phyloP scores from a whole-genome alignment of 2,113 vertebrate species.

The Phasianus colchicus region DNA sequence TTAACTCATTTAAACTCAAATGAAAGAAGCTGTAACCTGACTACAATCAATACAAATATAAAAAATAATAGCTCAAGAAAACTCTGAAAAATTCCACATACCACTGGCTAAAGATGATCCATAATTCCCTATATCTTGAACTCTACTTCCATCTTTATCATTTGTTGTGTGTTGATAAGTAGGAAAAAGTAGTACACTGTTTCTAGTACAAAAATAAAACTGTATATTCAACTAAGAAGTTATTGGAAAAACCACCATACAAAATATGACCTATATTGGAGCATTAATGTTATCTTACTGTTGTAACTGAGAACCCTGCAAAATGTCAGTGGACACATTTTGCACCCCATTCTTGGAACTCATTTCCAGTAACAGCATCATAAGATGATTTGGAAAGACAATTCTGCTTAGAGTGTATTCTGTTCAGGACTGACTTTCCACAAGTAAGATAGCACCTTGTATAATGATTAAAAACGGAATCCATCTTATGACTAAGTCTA shows the following conservation, averaged over 20 bases:
- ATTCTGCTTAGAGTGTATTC: not conserved
- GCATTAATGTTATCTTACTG: not conserved
- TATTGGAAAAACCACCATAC: not conserved
- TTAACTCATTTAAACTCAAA: not conserved
- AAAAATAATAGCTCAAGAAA: not conserved
- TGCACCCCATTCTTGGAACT: not conserved
- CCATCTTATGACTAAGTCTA: constrained; percentile 1
- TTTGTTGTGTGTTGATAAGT: not conserved
- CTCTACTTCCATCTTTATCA: not conserved
- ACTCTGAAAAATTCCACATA: not conserved
- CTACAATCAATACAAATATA: not conserved
- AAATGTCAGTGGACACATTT: not conserved
- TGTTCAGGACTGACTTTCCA: constrained; percentile 15
- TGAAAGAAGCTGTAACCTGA: fast-evolving
- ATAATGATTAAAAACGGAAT: constrained; percentile 44
- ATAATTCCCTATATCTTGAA: not conserved
- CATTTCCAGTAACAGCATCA: not conserved
- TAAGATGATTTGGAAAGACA: constrained; percentile 16
- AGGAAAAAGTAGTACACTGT: not conserved
- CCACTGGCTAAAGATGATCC: not conserved
- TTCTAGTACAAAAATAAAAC: not conserved
- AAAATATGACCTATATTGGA: not conserved
- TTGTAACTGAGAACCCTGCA: not conserved
- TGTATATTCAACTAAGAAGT: not conserved
- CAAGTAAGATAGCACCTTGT: constrained; percentile 26